These are phyloP conservation scores for Rhopalosiphum maidis DNA, from an alignment of 1,140 invertebrate genomes.

Conservation along the genomic window DNA sequence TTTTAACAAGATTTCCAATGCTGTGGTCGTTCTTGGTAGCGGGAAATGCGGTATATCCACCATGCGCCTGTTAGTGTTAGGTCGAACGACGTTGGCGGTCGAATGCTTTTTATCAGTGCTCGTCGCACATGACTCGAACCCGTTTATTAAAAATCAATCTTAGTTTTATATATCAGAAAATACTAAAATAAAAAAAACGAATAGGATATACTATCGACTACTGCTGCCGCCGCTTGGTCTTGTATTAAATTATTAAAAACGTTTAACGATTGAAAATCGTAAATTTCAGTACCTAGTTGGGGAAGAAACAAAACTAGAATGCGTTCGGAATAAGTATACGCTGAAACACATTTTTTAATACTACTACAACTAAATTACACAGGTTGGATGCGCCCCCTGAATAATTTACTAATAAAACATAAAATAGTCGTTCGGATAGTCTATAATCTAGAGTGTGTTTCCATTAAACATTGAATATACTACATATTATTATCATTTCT, in stretches of 20 bases:
- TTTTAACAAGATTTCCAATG: conserved; percentile 38
- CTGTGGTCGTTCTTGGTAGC: neutral
- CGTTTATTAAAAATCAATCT: neutral
- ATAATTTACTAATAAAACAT: conserved; percentile 13
- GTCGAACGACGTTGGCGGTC: neutral
- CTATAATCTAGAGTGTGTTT: neutral
- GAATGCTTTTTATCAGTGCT: neutral
- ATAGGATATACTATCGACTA: neutral
- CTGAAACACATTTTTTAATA: neutral
- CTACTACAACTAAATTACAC: neutral
- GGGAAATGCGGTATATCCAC: neutral
- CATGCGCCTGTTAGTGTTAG: neutral
- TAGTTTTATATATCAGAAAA: neutral
- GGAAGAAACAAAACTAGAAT: neutral
- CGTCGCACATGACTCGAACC: neutral
- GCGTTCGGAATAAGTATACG: neutral
- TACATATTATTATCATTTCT: neutral
- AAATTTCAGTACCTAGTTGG: neutral
- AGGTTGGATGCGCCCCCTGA: neutral
- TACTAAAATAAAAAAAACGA: neutral
- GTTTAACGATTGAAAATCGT: conserved; percentile 4
- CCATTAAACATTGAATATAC: neutral
- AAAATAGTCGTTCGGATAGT: neutral
- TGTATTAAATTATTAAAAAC: neutral
- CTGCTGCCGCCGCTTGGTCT: neutral